Evolutionary conservation across 2,888 invertebrate species (phyloP).

Genomic region (Metopia argyrocephala): DNA sequence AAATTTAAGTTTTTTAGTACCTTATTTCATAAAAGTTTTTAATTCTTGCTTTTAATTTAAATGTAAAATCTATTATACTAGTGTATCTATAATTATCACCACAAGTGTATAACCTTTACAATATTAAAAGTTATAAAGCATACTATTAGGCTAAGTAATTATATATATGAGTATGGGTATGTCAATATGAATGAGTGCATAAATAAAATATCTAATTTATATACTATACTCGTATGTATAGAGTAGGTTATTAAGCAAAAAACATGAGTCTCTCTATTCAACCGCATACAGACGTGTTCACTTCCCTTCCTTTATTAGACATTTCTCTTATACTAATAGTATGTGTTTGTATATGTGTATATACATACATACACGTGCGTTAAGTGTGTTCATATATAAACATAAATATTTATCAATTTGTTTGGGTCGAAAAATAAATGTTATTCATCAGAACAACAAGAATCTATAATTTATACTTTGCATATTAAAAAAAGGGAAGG

Average conservation of each 20-base stretch:
- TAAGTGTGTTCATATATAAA: too few species aligned
- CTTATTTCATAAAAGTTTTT: too few species aligned
- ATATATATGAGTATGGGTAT: background rate
- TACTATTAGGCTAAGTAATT: background rate
- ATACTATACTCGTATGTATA: background rate
- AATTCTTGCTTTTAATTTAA: too few species aligned
- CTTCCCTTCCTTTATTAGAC: too few species aligned
- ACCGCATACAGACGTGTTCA: background rate
- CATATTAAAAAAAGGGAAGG: background rate
- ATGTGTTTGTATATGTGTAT: background rate
- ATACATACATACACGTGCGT: too few species aligned
- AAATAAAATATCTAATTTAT: background rate
- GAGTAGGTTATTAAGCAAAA: slow-evolving; percentile 14
- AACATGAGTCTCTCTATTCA: slow-evolving; percentile 10
- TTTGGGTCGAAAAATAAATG: background rate
- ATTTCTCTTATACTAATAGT: too few species aligned
- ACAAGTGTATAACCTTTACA: too few species aligned
- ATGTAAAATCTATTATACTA: too few species aligned
- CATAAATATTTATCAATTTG: slow-evolving; percentile 7
- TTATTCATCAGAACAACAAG: background rate
- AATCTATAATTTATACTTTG: background rate
- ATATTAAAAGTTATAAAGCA: slow-evolving; percentile 2
- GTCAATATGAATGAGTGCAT: background rate
- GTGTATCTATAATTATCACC: too few species aligned
- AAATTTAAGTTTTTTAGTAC: too few species aligned